Percentiles rank a stretch among this genome's conserved stretches.
These are phyloP conservation scores for Maniola hyperantus DNA, from an alignment of 2,888 invertebrate species.

Conservation along the genomic window DNA sequence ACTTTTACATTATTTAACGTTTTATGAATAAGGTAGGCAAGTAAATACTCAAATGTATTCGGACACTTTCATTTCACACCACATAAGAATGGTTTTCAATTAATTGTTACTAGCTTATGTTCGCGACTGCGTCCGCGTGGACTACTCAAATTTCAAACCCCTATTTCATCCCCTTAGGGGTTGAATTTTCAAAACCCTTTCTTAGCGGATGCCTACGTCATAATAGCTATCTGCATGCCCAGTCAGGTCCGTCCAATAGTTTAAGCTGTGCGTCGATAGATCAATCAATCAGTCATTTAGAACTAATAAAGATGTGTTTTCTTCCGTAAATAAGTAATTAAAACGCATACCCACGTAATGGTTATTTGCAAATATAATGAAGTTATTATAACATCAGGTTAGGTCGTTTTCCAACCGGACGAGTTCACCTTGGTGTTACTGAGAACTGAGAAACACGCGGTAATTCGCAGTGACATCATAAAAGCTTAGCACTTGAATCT, in stretches of 20 bases:
- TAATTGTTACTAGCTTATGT: too few relatives aligned
- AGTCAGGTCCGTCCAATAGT: too few relatives aligned
- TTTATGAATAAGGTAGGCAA: constrained; percentile 17
- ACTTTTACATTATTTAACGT: constrained; percentile 21
- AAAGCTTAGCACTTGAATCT: constrained; percentile 13
- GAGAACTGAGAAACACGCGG: constrained; percentile 32
- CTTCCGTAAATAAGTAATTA: constrained; percentile 10
- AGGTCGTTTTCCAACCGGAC: background rate
- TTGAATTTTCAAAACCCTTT: too few relatives aligned
- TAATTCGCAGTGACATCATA: constrained; percentile 26
- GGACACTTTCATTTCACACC: constrained; percentile 9
- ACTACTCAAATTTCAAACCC: too few relatives aligned
- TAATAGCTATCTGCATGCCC: too few relatives aligned
- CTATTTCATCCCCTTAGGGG: too few relatives aligned
- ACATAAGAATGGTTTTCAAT: too few relatives aligned
- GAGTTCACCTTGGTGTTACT: constrained; percentile 35
- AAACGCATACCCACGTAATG: background rate
- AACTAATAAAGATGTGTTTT: too few relatives aligned
- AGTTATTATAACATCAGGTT: constrained; percentile 3
- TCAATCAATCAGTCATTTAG: too few relatives aligned
- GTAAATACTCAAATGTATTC: constrained; percentile 1
- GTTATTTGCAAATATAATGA: constrained; percentile 13
- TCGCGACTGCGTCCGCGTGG: too few relatives aligned
- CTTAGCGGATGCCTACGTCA: too few relatives aligned
- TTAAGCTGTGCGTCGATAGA: too few relatives aligned